Conservation (phyloP, 2,888 invertebrate genomes). For the Bombylius discolor region DNA sequence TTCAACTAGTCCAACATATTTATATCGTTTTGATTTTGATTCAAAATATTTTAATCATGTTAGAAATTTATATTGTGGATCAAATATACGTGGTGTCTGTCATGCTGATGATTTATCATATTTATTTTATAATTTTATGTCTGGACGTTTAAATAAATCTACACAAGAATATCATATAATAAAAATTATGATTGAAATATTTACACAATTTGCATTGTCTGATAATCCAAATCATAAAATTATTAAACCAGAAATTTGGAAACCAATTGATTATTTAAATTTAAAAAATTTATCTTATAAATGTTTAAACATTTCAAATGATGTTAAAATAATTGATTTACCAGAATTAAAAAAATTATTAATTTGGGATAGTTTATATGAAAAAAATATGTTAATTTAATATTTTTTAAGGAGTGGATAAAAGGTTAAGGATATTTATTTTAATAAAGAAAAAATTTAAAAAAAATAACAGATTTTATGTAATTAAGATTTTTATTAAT, state of each 20-base stretch:
- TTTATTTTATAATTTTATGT: conserved; percentile 31
- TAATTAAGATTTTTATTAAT: too few species aligned
- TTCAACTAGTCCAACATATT: conserved; percentile 28
- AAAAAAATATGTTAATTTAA: conserved; percentile 19
- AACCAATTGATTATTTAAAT: conserved; percentile 17
- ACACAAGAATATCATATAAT: conserved; percentile 32
- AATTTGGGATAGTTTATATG: conserved; percentile 29
- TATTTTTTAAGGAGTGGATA: not conserved
- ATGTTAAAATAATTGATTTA: conserved; percentile 21
- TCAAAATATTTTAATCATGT: conserved; percentile 34
- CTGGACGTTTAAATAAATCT: conserved; percentile 26
- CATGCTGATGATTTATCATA: conserved; percentile 36
- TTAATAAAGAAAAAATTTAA: too few species aligned
- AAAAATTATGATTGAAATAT: conserved; percentile 27
- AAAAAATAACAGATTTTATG: too few species aligned
- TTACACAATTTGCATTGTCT: conserved; percentile 28
- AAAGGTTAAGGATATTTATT: too few species aligned
- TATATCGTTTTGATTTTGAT: conserved; percentile 35
- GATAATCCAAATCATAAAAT: conserved; percentile 27
- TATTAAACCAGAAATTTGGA: conserved; percentile 18
- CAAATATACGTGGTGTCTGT: conserved; percentile 31
- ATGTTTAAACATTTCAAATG: conserved; percentile 28
- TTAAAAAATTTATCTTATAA: conserved; percentile 21
- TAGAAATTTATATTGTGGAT: conserved; percentile 31
- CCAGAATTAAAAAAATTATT: conserved; percentile 26